Evolutionary conservation across 2,113 vertebrate species (phyloP).

Genomic region (Ictidomys tridecemlineatus): DNA sequence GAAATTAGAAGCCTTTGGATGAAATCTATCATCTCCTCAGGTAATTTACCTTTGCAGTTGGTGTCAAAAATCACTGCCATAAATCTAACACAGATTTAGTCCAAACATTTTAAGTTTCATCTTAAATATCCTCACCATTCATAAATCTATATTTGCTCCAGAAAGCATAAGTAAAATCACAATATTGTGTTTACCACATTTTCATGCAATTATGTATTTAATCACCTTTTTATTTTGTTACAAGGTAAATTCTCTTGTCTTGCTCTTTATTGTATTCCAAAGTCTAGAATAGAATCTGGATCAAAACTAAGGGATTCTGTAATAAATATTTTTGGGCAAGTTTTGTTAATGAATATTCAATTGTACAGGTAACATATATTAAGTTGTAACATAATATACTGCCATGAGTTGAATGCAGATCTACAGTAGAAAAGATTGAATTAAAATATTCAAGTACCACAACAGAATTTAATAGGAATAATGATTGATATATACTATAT

Average conservation of each 20-base stretch:
- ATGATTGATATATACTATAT: not conserved
- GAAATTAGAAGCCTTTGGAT: not conserved
- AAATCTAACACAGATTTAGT: not conserved
- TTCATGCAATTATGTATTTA: not conserved
- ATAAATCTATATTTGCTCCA: not conserved
- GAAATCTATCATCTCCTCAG: not conserved
- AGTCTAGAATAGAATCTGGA: not conserved
- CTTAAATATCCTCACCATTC: not conserved
- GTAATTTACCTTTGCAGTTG: not conserved
- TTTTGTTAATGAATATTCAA: not conserved
- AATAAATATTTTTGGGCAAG: not conserved
- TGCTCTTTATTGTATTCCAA: not conserved
- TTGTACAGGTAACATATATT: not conserved
- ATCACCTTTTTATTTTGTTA: not conserved
- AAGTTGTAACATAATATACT: not conserved
- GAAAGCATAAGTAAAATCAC: not conserved
- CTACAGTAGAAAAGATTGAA: not conserved
- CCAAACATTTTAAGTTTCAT: not conserved
- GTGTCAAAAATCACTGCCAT: not conserved
- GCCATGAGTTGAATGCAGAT: not conserved
- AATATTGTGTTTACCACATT: not conserved
- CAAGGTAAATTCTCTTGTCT: not conserved
- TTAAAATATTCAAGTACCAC: not conserved
- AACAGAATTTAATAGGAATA: not conserved
- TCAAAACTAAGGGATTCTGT: not conserved